phyloP scores from a whole-genome alignment of 2,888 invertebrate genomes.

The Phaonia tiefii region DNA sequence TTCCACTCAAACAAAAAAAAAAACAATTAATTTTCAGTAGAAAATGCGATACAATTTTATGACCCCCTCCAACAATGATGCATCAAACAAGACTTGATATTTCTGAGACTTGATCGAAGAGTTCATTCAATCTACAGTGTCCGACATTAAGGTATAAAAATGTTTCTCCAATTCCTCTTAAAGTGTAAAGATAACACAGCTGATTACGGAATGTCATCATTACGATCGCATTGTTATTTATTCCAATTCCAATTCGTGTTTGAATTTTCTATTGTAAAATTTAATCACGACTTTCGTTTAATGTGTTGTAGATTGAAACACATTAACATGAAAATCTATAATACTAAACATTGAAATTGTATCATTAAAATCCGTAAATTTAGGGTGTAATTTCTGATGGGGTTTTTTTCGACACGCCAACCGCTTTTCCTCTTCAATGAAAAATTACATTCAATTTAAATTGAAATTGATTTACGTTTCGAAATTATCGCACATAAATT shows the following conservation, averaged over 20 bases:
- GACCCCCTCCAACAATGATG: neutral
- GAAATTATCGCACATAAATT: too few species aligned
- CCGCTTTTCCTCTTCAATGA: neutral
- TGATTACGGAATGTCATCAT: constrained; percentile 64
- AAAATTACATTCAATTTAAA: constrained; percentile 11
- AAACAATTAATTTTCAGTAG: constrained; percentile 23
- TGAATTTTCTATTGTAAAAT: neutral
- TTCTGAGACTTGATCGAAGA: too few species aligned
- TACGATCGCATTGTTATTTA: constrained; percentile 48
- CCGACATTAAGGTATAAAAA: neutral
- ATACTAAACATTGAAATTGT: constrained; percentile 21
- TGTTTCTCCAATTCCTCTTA: neutral
- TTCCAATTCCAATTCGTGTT: neutral
- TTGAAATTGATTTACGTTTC: too few species aligned
- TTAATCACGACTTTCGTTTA: constrained; percentile 28
- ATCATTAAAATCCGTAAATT: constrained; percentile 3
- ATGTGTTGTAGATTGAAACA: neutral
- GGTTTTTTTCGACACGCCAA: constrained; percentile 1
- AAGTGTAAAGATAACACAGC: constrained; percentile 41
- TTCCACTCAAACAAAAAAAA: too few species aligned
- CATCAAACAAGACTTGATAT: neutral
- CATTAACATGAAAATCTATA: constrained; percentile 26
- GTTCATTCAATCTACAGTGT: neutral
- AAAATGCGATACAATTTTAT: constrained; percentile 24
- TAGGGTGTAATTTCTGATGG: neutral